Evolutionary conservation across 2,888 invertebrate genomes (phyloP).

Genomic region (Ophion slaviceki): DNA sequence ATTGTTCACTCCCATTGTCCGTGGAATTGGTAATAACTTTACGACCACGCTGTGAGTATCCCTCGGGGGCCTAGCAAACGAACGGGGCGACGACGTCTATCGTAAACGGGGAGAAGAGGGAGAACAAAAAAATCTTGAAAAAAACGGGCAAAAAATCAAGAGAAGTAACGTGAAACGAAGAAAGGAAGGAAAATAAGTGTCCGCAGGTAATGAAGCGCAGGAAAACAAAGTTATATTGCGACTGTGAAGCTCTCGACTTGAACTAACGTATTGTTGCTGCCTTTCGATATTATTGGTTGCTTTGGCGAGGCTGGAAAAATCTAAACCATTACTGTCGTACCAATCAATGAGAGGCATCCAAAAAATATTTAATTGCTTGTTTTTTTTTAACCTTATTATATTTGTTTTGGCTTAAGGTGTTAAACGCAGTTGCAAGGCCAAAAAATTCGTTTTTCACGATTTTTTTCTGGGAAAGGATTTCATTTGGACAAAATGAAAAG

Average conservation of each 20-base stretch:
- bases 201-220: slow-evolving; percentile 34
- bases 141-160: slow-evolving; percentile 32
- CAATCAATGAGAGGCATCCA: too few relatives aligned
- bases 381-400: too few relatives aligned
- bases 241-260: slow-evolving; percentile 2
- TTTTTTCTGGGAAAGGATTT: too few relatives aligned
- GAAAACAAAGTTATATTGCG: slow-evolving; percentile 17
- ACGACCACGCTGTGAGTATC: slow-evolving; percentile 64
- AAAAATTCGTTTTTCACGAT: too few relatives aligned
- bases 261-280: not conserved
- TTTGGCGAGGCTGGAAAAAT: not conserved
- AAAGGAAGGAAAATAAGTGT: slow-evolving; percentile 10
- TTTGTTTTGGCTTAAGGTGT: too few relatives aligned
- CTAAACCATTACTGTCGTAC: too few relatives aligned
- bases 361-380: too few relatives aligned
- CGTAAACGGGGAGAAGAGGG: slow-evolving; percentile 65
- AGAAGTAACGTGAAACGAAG: not conserved
- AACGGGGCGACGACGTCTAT: slow-evolving; percentile 55
- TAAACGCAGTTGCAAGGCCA: too few relatives aligned
- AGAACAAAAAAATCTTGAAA: slow-evolving; percentile 8
- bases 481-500: too few relatives aligned
- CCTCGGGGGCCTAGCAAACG: slow-evolving; percentile 49
- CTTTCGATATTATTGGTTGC: not conserved
- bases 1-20: slow-evolving; percentile 72
- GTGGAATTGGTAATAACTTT: slow-evolving; percentile 74